phyloP scores from a whole-genome alignment of 2,888 invertebrate species.

The Danaus chrysippus region DNA sequence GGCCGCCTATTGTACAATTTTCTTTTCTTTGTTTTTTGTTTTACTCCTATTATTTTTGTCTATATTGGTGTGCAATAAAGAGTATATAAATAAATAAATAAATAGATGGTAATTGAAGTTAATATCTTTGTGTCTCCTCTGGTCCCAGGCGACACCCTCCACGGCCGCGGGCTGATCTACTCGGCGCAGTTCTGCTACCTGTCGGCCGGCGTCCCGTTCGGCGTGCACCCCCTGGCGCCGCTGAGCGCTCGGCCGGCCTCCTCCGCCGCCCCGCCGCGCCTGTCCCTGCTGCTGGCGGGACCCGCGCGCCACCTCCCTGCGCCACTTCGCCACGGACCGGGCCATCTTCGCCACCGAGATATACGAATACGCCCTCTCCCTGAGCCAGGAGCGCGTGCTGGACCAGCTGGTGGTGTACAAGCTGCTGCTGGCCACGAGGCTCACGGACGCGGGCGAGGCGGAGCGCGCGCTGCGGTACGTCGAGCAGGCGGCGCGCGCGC shows the following conservation, averaged over 20 bases:
- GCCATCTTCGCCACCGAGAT: conserved; percentile 97
- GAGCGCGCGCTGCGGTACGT: conserved; percentile 91
- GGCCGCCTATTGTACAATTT: no score
- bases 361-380: conserved; percentile 93
- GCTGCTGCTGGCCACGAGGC: conserved; percentile 86
- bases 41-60: no score
- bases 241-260: conserved; percentile 52
- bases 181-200: conserved; percentile 98
- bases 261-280: conserved; percentile 66
- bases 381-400: conserved; percentile 86
- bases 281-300: conserved; percentile 89
- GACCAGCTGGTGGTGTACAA: conserved; percentile 91
- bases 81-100: no score
- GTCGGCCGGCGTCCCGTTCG: conserved; percentile 85
- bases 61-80: no score
- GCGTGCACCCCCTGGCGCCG: conserved; percentile 58
- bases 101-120: no score
- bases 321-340: conserved; percentile 86
- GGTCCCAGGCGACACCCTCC: conserved; percentile 82
- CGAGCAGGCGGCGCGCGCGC: conserved; percentile 86
- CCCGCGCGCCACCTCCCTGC: conserved; percentile 80
- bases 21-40: no score
- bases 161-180: conserved; percentile 87
- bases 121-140: no score
- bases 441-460: conserved; percentile 85